Percentiles rank a stretch among this genome's conserved stretches.
Conservation (phyloP, 2,113 vertebrate genomes). For the Pteropus alecto region DNA sequence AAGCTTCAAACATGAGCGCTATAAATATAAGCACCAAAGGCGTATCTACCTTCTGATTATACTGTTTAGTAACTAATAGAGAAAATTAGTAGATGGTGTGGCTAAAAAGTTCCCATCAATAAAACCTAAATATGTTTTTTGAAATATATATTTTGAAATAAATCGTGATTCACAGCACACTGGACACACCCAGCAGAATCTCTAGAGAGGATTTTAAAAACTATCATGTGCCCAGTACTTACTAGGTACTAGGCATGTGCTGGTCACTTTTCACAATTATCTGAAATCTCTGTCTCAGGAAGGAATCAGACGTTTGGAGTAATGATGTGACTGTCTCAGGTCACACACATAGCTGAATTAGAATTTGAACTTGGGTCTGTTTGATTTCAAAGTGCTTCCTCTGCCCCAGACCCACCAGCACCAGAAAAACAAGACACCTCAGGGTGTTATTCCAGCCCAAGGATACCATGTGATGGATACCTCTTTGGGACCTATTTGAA, state of each 20-base stretch:
- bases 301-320: not conserved
- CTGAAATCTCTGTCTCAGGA: no score
- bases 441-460: not conserved
- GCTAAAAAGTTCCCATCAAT: not conserved
- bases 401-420: no score
- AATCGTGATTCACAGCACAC: not conserved
- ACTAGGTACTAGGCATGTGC: not conserved
- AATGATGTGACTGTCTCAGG: not conserved
- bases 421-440: not conserved
- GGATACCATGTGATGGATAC: conserved; percentile 69
- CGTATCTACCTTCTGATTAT: not conserved
- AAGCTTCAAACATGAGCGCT: not conserved
- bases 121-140: not conserved
- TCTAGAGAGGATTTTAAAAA: not conserved
- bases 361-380: not conserved
- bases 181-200: not conserved
- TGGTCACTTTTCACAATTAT: not conserved
- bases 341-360: no score
- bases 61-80: not conserved
- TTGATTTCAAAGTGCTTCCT: not conserved
- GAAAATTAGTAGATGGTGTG: not conserved
- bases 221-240: no score
- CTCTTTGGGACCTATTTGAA: conserved; percentile 91
- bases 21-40: not conserved
- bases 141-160: not conserved